Percentiles rank a stretch among this genome's conserved stretches.
Conservation (phyloP, 2,888 invertebrate genomes). For the Polyploca ridens region DNA sequence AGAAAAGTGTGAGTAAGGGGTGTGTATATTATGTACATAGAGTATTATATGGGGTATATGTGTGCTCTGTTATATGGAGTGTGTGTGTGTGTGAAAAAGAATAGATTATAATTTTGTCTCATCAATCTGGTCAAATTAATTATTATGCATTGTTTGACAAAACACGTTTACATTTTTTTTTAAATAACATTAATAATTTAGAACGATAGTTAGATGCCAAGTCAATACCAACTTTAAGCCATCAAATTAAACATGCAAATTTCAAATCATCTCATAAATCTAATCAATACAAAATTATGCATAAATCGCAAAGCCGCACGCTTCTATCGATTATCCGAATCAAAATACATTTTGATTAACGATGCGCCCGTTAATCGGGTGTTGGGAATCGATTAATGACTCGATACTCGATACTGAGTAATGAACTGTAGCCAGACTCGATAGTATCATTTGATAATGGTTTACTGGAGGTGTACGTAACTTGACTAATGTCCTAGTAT, state of each 20-base stretch:
- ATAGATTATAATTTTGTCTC: no score
- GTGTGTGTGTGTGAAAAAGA: no score
- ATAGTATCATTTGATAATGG: slow-evolving; percentile 19
- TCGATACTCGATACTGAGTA: slow-evolving; percentile 40
- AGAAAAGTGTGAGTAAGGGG: no score
- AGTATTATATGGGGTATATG: no score
- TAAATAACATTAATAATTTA: no score
- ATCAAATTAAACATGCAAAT: not conserved
- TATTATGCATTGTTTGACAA: no score
- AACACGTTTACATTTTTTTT: no score
- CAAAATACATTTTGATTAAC: slow-evolving; percentile 47
- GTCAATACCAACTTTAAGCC: not conserved
- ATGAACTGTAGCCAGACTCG: slow-evolving; percentile 26
- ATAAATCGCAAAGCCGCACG: not conserved
- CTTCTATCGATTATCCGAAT: slow-evolving; percentile 27
- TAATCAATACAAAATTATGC: not conserved
- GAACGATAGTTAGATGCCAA: not conserved
- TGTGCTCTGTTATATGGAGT: no score
- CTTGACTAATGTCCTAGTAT: not conserved
- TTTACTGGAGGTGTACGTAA: slow-evolving; percentile 8
- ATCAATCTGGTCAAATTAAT: no score
- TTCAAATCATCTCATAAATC: not conserved
- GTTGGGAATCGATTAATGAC: slow-evolving; percentile 40
- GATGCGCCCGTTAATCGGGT: slow-evolving; percentile 43
- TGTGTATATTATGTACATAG: no score